Evolutionary conservation across 2,797 vertebrate species (phyloP).

Genomic region (Platalea minor): DNA sequence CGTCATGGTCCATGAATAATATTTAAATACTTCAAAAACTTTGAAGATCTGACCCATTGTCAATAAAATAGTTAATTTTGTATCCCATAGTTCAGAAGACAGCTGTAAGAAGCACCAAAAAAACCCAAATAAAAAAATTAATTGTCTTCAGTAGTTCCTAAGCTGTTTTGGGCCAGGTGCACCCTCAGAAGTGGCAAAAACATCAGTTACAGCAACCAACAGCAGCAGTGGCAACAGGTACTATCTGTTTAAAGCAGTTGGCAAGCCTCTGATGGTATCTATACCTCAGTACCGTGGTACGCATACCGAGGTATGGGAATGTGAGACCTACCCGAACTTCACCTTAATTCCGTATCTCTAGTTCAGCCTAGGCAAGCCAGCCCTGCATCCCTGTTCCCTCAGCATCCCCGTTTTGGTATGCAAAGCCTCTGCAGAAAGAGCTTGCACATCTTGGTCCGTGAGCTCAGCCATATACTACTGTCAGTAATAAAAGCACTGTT

Average conservation of each 20-base stretch:
- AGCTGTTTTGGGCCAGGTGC: neutral
- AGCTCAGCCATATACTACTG: neutral
- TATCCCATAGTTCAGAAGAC: neutral
- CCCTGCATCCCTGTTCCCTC: neutral
- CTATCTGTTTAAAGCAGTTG: neutral
- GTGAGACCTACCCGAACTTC: neutral
- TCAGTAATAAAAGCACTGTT: neutral
- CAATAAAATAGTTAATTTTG: neutral
- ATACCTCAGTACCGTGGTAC: neutral
- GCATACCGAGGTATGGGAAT: accelerated
- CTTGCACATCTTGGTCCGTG: neutral
- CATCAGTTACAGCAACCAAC: neutral
- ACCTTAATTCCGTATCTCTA: neutral
- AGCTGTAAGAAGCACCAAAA: neutral
- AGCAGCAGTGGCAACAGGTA: neutral
- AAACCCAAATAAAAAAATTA: neutral
- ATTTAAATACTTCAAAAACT: neutral
- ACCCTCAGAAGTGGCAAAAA: neutral
- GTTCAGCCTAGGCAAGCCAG: neutral
- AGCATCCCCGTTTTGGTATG: neutral
- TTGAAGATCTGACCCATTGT: neutral
- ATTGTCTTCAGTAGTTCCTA: neutral
- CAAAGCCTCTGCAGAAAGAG: neutral
- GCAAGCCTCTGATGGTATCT: neutral
- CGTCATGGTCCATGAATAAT: neutral